Conservation (phyloP, 2,888 invertebrate genomes). For the Thyatira batis region DNA sequence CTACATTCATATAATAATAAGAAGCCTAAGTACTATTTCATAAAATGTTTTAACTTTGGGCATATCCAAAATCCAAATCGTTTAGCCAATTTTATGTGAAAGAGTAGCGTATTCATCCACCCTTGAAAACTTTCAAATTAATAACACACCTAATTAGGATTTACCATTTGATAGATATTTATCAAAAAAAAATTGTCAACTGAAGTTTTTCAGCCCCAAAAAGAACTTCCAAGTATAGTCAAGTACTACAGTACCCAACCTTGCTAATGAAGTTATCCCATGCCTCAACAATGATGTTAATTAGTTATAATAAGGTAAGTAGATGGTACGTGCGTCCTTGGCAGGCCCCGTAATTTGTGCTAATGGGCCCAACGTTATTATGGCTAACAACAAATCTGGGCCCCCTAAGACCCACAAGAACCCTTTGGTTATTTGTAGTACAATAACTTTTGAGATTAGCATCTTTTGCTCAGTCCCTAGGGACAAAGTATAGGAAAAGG, state of each 20-base stretch:
- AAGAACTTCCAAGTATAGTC: too few relatives aligned
- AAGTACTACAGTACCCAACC: neutral
- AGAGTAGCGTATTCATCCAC: too few relatives aligned
- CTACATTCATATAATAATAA: too few relatives aligned
- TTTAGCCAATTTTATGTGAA: too few relatives aligned
- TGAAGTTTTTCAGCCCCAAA: too few relatives aligned
- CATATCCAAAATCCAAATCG: too few relatives aligned
- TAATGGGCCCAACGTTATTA: slow-evolving; percentile 24
- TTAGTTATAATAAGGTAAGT: neutral
- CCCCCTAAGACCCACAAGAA: slow-evolving; percentile 3
- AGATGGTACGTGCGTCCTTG: neutral
- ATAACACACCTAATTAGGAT: too few relatives aligned
- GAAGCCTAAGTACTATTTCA: too few relatives aligned
- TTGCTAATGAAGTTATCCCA: neutral
- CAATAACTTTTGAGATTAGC: neutral
- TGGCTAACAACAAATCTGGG: slow-evolving; percentile 1
- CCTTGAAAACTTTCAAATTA: too few relatives aligned
- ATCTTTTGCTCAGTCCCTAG: neutral
- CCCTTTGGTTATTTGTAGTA: neutral
- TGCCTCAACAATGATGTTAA: neutral
- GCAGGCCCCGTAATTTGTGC: slow-evolving; percentile 22
- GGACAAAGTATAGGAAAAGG: neutral
- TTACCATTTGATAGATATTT: neutral
- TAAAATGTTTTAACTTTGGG: too few relatives aligned
- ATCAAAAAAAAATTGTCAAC: too few relatives aligned